Base-by-base conservation (phyloP, 2,888 invertebrate genomes). In the Metellina segmentata region DNA sequence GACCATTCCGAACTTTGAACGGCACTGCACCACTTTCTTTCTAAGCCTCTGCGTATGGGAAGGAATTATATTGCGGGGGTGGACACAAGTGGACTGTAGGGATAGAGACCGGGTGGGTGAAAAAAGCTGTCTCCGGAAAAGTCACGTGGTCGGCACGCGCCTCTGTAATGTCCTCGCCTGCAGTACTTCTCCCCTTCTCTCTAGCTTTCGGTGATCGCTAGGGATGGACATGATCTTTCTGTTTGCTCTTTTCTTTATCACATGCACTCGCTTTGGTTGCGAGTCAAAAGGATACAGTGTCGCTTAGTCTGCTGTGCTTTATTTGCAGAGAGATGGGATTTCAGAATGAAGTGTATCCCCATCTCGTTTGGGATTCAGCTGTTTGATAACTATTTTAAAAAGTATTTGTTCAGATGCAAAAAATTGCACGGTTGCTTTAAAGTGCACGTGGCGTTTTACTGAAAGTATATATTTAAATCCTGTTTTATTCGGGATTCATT, bases 71-170 rank as follows among this genome's bases (percentile, higher is more conserved):
- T 19, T 71, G 83, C 52, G 34, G 74, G 77, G 81, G 52, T 34
- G 71, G 72, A 34, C 70, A 71, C 71, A 71, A 49, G 48, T 19
- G 72, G 53, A 16, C 52, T 77, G 83, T 34, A 11, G 53, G 75
- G 75, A 49, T 49, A 49, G 48, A 52, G 34, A 34, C 34, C 34
- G 51, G 34, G 34, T n/a, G 51, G 16, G 77, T 48, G 13, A 16
- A 16, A 51, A 61, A 19, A 53, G 11, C 53, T 74, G 75, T 72
- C 79, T 69, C 90, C 81, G 85, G 85, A 85, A 90, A 85, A 74
- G 90, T 90, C 90, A 81, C 90, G 90, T 90, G 90, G 79, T 85
- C 70, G 85, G 53, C 90, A 90, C 90, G 90, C 79, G 69, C 71
- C 72, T 11, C 71, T 13, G 72, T 90, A 79, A 90, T 85, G 81